phyloP scores from a whole-genome alignment of 2,113 vertebrate species.

The Dipodomys ordii region DNA sequence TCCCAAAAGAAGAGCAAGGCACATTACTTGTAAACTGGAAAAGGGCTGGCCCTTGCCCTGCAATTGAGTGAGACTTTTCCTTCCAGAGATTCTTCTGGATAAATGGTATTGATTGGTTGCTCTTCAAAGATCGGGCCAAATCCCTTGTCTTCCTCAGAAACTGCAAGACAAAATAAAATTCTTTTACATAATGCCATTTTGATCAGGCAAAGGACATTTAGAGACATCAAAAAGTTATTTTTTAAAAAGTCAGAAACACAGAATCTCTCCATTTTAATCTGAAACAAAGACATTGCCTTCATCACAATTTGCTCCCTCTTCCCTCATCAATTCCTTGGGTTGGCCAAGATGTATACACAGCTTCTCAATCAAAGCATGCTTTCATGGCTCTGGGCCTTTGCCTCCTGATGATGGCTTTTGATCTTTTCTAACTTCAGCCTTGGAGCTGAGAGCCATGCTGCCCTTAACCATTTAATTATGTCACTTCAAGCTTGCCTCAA shows the following conservation, averaged over 20 bases:
- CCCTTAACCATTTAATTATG: neutral
- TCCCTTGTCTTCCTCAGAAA: constrained; percentile 92
- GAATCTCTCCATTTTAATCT: neutral
- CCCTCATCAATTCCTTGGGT: neutral
- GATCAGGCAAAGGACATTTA: neutral
- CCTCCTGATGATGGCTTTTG: neutral
- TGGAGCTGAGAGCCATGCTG: neutral
- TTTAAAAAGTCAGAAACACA: neutral
- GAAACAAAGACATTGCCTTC: neutral
- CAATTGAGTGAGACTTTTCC: constrained; percentile 96
- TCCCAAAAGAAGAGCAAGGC: neutral
- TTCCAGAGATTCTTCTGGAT: constrained; percentile 97
- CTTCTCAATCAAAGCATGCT: neutral
- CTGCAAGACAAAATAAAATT: constrained; percentile 62
- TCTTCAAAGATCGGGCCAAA: constrained; percentile 98
- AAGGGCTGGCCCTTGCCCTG: constrained; percentile 92
- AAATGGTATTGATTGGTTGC: constrained; percentile 96
- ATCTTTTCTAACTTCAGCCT: neutral
- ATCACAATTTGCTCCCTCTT: neutral
- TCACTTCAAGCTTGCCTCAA: neutral
- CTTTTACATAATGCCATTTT: constrained; percentile 9
- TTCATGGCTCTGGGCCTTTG: neutral
- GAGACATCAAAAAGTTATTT: neutral
- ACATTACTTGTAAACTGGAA: constrained; percentile 95
- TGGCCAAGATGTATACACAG: too few species aligned